Evolutionary conservation across 2,888 invertebrate genomes (phyloP), one percentile per base, ranked within the genome.

Genomic region (Agrotis puta): DNA sequence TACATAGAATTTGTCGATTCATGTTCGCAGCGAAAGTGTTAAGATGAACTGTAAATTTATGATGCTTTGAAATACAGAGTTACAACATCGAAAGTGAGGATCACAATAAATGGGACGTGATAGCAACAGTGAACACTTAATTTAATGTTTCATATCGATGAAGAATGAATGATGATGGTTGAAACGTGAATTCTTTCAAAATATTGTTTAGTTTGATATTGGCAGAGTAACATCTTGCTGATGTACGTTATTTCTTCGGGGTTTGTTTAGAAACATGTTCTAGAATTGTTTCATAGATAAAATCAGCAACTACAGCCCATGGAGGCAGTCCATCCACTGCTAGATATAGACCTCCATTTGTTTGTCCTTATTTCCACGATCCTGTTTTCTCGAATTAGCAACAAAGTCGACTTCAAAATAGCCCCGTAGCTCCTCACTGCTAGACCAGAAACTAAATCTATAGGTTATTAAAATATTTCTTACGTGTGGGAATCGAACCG

Each of bases 51-150:
- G 13, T 48, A 50, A 51, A 64, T 33, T n/a, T 54, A 56, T 47
- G 57, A 24, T 39, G 3, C 0, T 27, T 59, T 53, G 7, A 50
- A 63, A 62, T 27, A 47, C 57, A 57, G 57, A 4, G n/a, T 61
- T 57, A 76, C 76, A 78, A 80, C 80, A 77, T 56, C 59, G 14
- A 80, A 74, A 68, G 77, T 80, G 69, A n/a, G 62, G 63, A 24
- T 43, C 27, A 47, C 68, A 76, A 64, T 50, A 80, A 77, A 61
- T 45, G 14, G 75, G 75, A 75, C 39, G 64, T 74, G 80, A 18
- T 16, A 45, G 43, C 22, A 58, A 79, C 20, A 66, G 14, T 48
- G 68, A 51, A 24, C 39, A 56, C 16, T 58, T 13, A 47, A 72
- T 43, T 27, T 43, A 27, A 50, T 63, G 63, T 50, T 56, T 48